Evolutionary conservation across 1,140 invertebrate species (phyloP).

Genomic region (Pachypsylla venusta): DNA sequence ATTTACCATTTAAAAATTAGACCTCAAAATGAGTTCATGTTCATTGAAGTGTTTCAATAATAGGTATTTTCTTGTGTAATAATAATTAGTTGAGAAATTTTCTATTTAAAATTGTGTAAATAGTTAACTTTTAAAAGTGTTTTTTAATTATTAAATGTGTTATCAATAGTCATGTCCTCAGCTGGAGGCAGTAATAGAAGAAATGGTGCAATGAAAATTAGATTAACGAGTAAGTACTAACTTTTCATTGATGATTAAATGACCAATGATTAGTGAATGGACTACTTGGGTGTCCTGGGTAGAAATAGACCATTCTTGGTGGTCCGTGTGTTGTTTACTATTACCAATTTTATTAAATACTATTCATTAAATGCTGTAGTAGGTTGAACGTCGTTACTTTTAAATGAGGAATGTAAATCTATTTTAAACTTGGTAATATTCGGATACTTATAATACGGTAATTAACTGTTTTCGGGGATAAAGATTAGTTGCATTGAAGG

Average conservation of each 20-base stretch:
- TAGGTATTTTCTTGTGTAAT: neutral
- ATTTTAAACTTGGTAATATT: no score
- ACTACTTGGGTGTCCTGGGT: slow-evolving; percentile 14
- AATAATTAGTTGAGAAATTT: neutral
- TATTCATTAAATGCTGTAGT: slow-evolving; percentile 8
- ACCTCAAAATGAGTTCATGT: no score
- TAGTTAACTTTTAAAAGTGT: no score
- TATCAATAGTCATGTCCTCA: neutral
- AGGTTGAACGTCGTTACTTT: slow-evolving; percentile 13
- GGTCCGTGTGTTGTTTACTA: no score
- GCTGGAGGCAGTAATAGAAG: neutral
- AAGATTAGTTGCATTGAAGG: no score
- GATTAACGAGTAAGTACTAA: slow-evolving; percentile 22
- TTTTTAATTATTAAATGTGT: slow-evolving; percentile 10
- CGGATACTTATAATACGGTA: no score
- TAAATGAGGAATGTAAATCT: neutral
- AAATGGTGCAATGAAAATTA: slow-evolving; percentile 19
- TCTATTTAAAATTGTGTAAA: neutral
- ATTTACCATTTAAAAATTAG: no score
- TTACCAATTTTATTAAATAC: no score
- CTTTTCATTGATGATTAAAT: neutral
- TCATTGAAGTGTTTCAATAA: slow-evolving; percentile 6
- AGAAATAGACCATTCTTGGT: no score
- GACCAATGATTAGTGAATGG: neutral
- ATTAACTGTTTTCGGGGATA: no score